phyloP scores from a whole-genome alignment of 2,797 vertebrate genomes.

The Percopsis omiscomaycus region DNA sequence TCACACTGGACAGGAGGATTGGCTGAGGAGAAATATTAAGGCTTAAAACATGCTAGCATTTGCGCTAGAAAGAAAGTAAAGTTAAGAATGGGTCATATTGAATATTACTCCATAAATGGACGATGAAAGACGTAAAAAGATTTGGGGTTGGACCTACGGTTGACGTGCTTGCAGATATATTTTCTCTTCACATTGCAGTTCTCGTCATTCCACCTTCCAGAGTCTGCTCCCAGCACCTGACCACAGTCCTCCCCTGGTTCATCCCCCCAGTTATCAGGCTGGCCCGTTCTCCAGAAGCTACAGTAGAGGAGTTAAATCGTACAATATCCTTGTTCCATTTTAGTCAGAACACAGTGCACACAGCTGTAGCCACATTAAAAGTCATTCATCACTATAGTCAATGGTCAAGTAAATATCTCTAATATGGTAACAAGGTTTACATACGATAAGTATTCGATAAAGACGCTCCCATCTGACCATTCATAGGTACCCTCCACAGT shows the following conservation, averaged over 20 bases:
- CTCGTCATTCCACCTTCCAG: conserved; percentile 77
- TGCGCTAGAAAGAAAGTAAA: not conserved
- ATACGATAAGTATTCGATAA: conserved; percentile 63
- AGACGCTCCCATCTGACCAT: conserved; percentile 76
- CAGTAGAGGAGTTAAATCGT: not conserved
- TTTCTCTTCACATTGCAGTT: conserved; percentile 56
- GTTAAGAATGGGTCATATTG: not conserved
- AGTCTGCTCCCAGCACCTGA: conserved; percentile 56
- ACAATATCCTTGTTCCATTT: not conserved
- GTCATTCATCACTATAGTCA: not conserved
- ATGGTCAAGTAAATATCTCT: not conserved
- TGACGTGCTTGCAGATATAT: conserved; percentile 78
- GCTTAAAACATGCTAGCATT: no score
- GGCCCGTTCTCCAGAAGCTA: conserved; percentile 71
- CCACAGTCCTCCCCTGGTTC: conserved; percentile 72
- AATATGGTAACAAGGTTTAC: conserved; percentile 28
- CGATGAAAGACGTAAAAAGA: not conserved
- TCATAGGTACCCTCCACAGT: conserved; percentile 69
- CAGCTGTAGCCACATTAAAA: not conserved
- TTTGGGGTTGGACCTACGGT: conserved; percentile 56
- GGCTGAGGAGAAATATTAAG: conserved; percentile 42
- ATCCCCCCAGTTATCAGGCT: conserved; percentile 74
- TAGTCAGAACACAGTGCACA: no score
- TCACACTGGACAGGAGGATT: conserved; percentile 75
- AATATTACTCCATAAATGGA: not conserved